Evolutionary conservation across 2,888 invertebrate species (phyloP), one percentile per base, ranked within the genome.

Genomic region (Trachelus troglodyta): DNA sequence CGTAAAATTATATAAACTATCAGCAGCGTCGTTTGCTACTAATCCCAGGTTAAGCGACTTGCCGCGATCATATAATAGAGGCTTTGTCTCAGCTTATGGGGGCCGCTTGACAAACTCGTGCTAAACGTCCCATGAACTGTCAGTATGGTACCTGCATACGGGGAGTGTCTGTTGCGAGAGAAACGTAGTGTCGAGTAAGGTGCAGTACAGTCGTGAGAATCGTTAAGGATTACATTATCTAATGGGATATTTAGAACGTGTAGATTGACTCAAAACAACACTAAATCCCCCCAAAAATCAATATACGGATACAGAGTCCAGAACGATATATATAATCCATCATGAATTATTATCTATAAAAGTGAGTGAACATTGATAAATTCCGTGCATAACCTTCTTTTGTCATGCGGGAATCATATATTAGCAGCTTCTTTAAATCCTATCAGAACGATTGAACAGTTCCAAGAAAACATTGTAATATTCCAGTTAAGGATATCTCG

Each of bases 11-110:
- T 56, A 23, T 56, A 56, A 56, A 9, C 86, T 86, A 86, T 86
- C 86, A 34, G 37, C 74, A 77, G 79, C 81, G 83, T 82, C 83
- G 81, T 80, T 83, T 76, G 80, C 73, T 84, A 85, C 83, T 83
- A 85, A 85, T 84, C 83, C 80, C 71, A 77, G 77, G 78, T 79
- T 79, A 75, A 75, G 76, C 76, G 80, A 35, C 76, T 69, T 71
- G 78, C 79, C 79, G 75, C 77, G 76, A 37, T 37, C 37, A 76
- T 73, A 69, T 71, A 71, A 71, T 34, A 71, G 33, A 33, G 71
- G 71, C 71, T 71, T 71, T 71, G 71, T 71, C 33, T 71, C 56
- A 23, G 56, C 56, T 56, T 56, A 56, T 56, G 56, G 56, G 56
- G 23, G 6, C 56, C 56, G 56, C 56, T 56, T 56, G 56, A 56